Percentiles rank a stretch among this genome's conserved stretches.
Conservation (phyloP, 2,113 vertebrate genomes). For the Muntiacus muntjak region DNA sequence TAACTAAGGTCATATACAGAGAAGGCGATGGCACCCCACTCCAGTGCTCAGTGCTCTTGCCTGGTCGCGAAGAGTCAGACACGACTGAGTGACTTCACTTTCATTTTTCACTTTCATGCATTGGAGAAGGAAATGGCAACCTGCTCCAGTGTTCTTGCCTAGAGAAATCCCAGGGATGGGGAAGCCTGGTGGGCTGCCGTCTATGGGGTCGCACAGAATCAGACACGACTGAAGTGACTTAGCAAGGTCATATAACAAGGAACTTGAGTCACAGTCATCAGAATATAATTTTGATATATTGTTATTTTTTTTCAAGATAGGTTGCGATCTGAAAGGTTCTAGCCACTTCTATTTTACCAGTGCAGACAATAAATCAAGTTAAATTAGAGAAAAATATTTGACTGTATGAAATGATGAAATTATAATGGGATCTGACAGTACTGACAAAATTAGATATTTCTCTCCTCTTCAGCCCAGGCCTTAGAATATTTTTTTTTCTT, state of each 20-base stretch:
- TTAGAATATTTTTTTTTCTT: not conserved
- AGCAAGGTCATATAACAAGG: not conserved
- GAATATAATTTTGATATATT: slow-evolving; percentile 8
- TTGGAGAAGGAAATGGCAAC: no score
- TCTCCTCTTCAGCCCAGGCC: not conserved
- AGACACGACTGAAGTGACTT: no score
- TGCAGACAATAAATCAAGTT: not conserved
- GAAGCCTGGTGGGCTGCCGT: no score
- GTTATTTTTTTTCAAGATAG: not conserved
- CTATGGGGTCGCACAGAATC: no score
- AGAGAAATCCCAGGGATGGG: no score
- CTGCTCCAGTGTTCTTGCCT: no score
- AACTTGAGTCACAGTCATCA: not conserved
- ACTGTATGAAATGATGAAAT: not conserved
- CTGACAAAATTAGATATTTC: not conserved
- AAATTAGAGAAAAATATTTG: not conserved
- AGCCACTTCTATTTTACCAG: not conserved
- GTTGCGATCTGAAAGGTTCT: not conserved
- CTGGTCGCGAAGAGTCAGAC: no score
- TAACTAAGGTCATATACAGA: not conserved
- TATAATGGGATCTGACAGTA: not conserved
- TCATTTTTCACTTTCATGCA: no score
- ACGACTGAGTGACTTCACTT: no score
- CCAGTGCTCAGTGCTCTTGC: no score
- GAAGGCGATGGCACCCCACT: no score